These are phyloP conservation scores for Diaprepes abbreviatus DNA, from an alignment of 2,888 invertebrate genomes.

Conservation along the genomic window DNA sequence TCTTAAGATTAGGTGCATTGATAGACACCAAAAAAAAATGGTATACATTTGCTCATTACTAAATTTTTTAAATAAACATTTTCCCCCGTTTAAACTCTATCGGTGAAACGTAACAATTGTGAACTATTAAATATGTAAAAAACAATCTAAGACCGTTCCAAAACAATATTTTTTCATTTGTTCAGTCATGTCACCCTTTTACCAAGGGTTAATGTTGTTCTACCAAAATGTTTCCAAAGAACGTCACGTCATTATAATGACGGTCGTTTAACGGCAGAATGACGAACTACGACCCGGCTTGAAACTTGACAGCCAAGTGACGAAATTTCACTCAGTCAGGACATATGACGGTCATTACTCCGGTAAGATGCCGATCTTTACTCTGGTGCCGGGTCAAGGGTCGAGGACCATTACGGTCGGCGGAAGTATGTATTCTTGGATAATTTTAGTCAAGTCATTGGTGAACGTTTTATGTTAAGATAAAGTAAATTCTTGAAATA, in stretches of 20 bases:
- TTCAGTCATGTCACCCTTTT: neutral
- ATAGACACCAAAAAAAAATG: too few species aligned
- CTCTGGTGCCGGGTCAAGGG: conserved; percentile 43
- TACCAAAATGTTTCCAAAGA: neutral
- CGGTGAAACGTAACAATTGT: too few species aligned
- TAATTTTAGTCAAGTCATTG: conserved; percentile 4
- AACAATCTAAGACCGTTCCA: too few species aligned
- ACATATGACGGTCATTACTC: conserved; percentile 54
- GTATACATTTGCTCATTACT: too few species aligned
- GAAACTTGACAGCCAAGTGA: conserved; percentile 52
- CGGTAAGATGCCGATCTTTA: conserved; percentile 48
- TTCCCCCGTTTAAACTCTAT: too few species aligned
- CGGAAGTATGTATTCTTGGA: conserved; percentile 6
- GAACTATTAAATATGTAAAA: too few species aligned
- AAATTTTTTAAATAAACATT: too few species aligned
- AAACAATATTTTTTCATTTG: too few species aligned
- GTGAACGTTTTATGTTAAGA: too few species aligned
- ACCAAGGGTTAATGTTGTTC: neutral
- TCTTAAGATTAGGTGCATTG: too few species aligned
- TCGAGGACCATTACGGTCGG: conserved; percentile 41
- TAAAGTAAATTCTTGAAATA: too few species aligned
- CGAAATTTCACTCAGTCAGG: conserved; percentile 52
- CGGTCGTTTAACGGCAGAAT: conserved; percentile 53
- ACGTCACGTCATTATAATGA: conserved; percentile 53
- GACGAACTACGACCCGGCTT: conserved; percentile 54